phyloP scores from a whole-genome alignment of 2,113 vertebrate genomes.

The Grammatotria lemairii region DNA sequence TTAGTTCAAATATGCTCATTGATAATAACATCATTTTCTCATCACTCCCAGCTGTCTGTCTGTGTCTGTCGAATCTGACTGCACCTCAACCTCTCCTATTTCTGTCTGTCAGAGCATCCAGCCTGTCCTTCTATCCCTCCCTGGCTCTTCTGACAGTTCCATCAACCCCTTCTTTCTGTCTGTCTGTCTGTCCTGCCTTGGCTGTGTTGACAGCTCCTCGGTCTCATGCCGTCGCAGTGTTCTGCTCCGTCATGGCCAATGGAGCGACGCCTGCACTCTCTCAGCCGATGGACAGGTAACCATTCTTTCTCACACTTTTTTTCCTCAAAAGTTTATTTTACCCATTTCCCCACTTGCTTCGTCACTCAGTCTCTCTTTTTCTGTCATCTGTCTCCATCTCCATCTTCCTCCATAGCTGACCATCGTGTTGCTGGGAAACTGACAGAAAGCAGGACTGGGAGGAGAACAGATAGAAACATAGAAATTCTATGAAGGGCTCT shows the following conservation, averaged over 20 bases:
- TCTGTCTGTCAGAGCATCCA: slow-evolving; percentile 28
- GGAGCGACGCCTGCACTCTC: slow-evolving; percentile 59
- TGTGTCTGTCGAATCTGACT: slow-evolving; percentile 13
- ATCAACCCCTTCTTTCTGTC: slow-evolving; percentile 31
- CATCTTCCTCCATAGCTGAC: slow-evolving; percentile 17
- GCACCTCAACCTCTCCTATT: background rate
- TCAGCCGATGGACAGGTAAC: slow-evolving; percentile 55
- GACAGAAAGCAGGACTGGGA: background rate
- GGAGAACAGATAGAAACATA: slow-evolving; percentile 4
- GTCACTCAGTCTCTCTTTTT: background rate
- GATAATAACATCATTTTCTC: background rate
- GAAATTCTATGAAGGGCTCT: slow-evolving; percentile 33
- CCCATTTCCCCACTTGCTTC: slow-evolving; percentile 2
- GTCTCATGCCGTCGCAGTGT: slow-evolving; percentile 48
- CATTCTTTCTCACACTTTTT: slow-evolving; percentile 21
- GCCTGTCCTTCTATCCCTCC: slow-evolving; percentile 40
- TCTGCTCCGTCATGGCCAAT: slow-evolving; percentile 66
- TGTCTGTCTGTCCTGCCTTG: slow-evolving; percentile 33
- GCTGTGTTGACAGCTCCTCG: slow-evolving; percentile 60
- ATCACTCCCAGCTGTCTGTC: background rate
- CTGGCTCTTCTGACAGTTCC: slow-evolving; percentile 41
- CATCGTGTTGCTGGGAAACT: slow-evolving; percentile 24
- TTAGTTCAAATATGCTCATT: background rate
- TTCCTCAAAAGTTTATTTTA: slow-evolving; percentile 45
- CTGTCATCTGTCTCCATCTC: slow-evolving; percentile 32